A percentile compares a stretch with the other conserved stretches of the same genome.
Evolutionary conservation across 2,113 vertebrate genomes (phyloP).

Genomic region (Hippocampus guttulatus): DNA sequence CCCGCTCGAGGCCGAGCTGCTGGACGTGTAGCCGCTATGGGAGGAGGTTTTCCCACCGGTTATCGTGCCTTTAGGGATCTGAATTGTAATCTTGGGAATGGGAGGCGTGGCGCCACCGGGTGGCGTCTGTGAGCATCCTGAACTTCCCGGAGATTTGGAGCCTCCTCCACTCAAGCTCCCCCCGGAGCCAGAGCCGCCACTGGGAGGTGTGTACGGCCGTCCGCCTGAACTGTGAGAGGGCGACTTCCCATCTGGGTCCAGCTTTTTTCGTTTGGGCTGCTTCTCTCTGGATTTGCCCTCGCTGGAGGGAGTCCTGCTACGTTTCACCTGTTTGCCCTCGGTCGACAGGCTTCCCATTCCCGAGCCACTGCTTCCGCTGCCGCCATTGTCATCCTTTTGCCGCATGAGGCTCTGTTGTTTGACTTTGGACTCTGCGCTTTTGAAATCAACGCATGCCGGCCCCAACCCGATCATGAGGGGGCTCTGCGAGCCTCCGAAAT

Average conservation of each 20-base stretch:
- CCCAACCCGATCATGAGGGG: slow-evolving; percentile 76
- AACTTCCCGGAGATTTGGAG: slow-evolving; percentile 94
- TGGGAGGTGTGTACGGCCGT: slow-evolving; percentile 90
- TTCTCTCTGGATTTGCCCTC: slow-evolving; percentile 97
- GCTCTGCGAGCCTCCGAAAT: slow-evolving; percentile 83
- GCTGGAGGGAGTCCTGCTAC: slow-evolving; percentile 91
- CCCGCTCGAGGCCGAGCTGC: slow-evolving; percentile 78
- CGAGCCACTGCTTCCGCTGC: slow-evolving; percentile 74
- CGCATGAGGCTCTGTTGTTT: slow-evolving; percentile 67
- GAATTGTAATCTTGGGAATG: slow-evolving; percentile 97
- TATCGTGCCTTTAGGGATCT: slow-evolving; percentile 92
- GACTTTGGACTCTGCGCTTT: slow-evolving; percentile 80
- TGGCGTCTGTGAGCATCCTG: slow-evolving; percentile 92
- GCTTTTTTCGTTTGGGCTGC: slow-evolving; percentile 89
- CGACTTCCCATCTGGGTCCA: slow-evolving; percentile 91
- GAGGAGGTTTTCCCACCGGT: slow-evolving; percentile 91
- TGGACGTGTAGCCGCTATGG: slow-evolving; percentile 88
- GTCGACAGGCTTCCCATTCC: slow-evolving; percentile 72
- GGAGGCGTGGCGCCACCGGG: slow-evolving; percentile 90
- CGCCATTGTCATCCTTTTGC: slow-evolving; percentile 74
- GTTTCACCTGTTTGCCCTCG: slow-evolving; percentile 87
- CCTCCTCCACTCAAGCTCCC: slow-evolving; percentile 81
- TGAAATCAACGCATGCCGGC: slow-evolving; percentile 56
- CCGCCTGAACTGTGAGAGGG: slow-evolving; percentile 90
- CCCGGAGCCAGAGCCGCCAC: slow-evolving; percentile 81